phyloP scores from a whole-genome alignment of 2,888 invertebrate genomes.

The Drosophila atripex region DNA sequence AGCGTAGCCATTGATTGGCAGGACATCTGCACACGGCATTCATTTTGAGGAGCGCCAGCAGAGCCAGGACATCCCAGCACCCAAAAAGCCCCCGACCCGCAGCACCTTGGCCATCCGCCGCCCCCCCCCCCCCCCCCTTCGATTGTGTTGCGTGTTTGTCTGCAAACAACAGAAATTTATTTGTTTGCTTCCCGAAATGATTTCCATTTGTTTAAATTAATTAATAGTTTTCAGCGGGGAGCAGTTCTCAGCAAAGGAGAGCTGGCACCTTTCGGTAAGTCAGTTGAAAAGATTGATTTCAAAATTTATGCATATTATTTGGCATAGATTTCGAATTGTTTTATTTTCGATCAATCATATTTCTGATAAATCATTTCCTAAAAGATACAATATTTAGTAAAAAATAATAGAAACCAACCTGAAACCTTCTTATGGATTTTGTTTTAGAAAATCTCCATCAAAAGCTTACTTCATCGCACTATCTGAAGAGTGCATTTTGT shows the following conservation, averaged over 20 bases:
- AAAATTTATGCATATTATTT: no score
- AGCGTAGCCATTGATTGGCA: conserved; percentile 83
- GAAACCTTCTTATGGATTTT: no score
- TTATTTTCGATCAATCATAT: no score
- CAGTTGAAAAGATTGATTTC: no score
- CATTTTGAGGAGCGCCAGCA: conserved; percentile 69
- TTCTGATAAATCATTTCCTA: no score
- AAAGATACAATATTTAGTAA: no score
- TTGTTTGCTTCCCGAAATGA: conserved; percentile 55
- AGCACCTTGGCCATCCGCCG: not conserved
- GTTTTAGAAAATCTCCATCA: no score
- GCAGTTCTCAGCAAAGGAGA: not conserved
- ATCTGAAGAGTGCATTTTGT: no score
- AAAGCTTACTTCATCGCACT: no score
- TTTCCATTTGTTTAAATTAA: conserved; percentile 70
- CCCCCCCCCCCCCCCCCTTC: not conserved
- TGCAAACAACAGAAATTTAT: conserved; percentile 40
- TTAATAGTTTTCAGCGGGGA: conserved; percentile 59
- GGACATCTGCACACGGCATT: conserved; percentile 83
- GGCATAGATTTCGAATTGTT: no score
- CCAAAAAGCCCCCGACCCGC: no score
- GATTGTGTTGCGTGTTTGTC: conserved; percentile 37
- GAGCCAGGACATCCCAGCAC: not conserved
- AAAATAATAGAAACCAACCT: no score
- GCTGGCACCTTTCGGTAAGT: not conserved